Base-by-base conservation (phyloP, 1,140 invertebrate genomes). In the Pachyrhynchus sulphureomaculatus region DNA sequence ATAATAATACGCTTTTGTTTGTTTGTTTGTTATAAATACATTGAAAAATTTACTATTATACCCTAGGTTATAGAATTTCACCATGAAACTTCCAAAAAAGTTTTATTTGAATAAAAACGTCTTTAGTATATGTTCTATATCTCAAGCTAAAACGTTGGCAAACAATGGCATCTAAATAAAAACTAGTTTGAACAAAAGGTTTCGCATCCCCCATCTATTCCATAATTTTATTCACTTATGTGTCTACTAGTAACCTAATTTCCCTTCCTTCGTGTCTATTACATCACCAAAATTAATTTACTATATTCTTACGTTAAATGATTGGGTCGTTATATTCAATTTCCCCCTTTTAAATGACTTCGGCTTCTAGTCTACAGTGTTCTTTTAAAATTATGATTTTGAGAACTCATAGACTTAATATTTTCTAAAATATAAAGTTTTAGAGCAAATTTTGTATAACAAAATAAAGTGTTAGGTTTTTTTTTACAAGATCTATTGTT, bases 401-500 rank as follows among this genome's bases (percentile, higher is more conserved):
- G 18, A 17, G 23, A 45, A 45, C 13, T 45, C 42, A 20, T 45
- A 45, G 23, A 45, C 20, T 45, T 45, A 20, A 45, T 45, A 20
- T 24, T 24, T 21, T 20, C 23, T 45, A n/a, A 9, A n/a, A 45
- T 20, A 45, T 20, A 45, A 20, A 45, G 9, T 21, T 45, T 45
- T 45, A 45, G 8, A 2, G 42, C 4, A 45, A 45, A 45, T 8
- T 45, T 45, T 45, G 23, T 21, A 24, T 23, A 20, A 4, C 42
- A 45, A 45, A 45, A 45, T 12, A 13, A 4, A 18, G n/a, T 10
- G 20, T 20, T 45, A 2, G 18, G 42, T 9, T 45, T 45, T 45
- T 45, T 45, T 17, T 45, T 45, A 45, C 12, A n/a, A 45, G 23
- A 45, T 45, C 45, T 41, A 37, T 55, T 41, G 36, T 64, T 62